Evolutionary conservation across 2,888 invertebrate species (phyloP), one percentile per base, ranked within the genome.

Genomic region (Brachyptera risi): DNA sequence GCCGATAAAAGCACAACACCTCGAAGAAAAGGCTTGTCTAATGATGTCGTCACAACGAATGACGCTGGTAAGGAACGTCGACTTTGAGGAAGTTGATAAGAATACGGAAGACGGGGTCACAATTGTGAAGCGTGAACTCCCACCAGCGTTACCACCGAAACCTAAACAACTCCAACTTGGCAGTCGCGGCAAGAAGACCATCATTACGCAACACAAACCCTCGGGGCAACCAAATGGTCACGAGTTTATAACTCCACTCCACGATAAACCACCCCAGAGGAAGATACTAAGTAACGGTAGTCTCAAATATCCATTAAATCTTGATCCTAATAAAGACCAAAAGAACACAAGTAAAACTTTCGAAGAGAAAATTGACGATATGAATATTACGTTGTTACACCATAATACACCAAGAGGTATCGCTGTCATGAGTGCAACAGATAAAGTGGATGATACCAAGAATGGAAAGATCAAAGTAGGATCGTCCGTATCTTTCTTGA

Each of bases 131-230:
- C 73, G 70, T 61, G 83, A 84, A 74, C 78, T 83, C 69, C 88
- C 88, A 62, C 88, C 88, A 59, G 87, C 89, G 66, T 75, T 91
- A 72, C 88, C 90, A 63, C 87, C 90, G 49, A 88, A 90, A 76
- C 89, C 90, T 69, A 62, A 65, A 19, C 64, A 64, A 35, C 62
- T 69, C 15, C 59, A 62, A 44, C 42, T 62, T 27, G 61, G 61
- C 1, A 54, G 49, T 11, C 51, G 40, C 24, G 44, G 44, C 1
- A 54, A 54, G 54, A 51, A 51, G 27, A n/a, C 50, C 15, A 27
- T 27, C 5, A 24, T 26, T 17, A n/a, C 27, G 17, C 50, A 17
- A 15, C 24, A 26, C 7, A 51, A 51, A 27, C 26, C 27, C 26
- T 23, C 49, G 23, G 24, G 2, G 31, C 17, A 2, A 26, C 13